Evolutionary conservation across 2,113 vertebrate species (phyloP).

Genomic region (Dasyornis broadbenti): DNA sequence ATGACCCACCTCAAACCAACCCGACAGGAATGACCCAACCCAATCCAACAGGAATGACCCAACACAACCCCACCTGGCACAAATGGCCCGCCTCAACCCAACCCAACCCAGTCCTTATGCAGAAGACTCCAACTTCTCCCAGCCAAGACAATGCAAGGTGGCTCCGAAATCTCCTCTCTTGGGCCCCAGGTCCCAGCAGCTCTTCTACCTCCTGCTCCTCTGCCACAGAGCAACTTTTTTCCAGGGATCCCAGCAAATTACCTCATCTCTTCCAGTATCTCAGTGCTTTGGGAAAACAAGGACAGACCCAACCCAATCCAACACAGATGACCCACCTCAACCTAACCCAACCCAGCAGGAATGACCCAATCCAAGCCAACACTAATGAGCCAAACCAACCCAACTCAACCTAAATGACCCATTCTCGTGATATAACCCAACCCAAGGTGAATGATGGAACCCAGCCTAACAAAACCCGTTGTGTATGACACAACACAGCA

Average conservation of each 20-base stretch:
- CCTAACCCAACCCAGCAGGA: too few relatives aligned
- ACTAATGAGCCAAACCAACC: background rate
- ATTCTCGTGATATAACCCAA: background rate
- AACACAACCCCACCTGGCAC: background rate
- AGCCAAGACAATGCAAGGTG: too few relatives aligned
- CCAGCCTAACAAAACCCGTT: rapidly evolving
- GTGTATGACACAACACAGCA: background rate
- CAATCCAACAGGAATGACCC: background rate
- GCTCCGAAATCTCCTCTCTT: too few relatives aligned
- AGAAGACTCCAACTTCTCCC: too few relatives aligned
- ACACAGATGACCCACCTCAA: background rate
- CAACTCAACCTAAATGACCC: background rate
- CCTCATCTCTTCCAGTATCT: too few relatives aligned
- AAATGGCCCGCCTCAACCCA: background rate
- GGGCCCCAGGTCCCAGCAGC: too few relatives aligned
- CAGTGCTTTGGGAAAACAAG: too few relatives aligned
- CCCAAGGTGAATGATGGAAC: background rate
- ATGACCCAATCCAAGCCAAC: background rate
- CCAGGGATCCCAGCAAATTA: too few relatives aligned
- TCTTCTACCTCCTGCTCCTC: too few relatives aligned
- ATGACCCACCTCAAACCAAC: background rate
- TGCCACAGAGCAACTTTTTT: too few relatives aligned
- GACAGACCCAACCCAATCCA: background rate
- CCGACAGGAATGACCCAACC: background rate
- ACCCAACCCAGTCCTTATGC: background rate